Evolutionary conservation across 2,113 vertebrate genomes (phyloP).

Genomic region (Panthera uncia): DNA sequence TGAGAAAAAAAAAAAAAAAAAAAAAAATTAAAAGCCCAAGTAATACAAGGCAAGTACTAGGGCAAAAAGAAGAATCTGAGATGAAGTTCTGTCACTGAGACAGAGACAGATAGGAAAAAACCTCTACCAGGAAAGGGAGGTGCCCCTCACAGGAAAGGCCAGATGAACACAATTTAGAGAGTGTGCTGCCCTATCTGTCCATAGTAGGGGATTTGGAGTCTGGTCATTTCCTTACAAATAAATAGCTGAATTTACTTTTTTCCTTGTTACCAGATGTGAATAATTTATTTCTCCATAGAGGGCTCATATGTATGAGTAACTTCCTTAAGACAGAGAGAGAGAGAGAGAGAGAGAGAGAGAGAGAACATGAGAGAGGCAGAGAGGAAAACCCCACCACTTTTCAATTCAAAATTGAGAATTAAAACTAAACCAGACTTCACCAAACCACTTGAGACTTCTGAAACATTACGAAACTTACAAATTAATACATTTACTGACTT

Average conservation of each 20-base stretch:
- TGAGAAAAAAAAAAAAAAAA: background rate
- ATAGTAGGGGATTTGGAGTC: background rate
- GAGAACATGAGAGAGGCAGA: background rate
- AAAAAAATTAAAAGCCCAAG: background rate
- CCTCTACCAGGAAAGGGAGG: background rate
- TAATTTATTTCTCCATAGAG: conserved; percentile 50
- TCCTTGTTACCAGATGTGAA: conserved; percentile 64
- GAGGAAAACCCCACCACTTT: conserved; percentile 1
- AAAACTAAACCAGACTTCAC: conserved; percentile 70
- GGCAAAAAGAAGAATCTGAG: background rate
- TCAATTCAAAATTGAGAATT: conserved; percentile 72
- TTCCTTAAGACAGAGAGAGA: conserved; percentile 51
- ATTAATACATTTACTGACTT: conserved; percentile 37
- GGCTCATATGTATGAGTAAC: conserved; percentile 63
- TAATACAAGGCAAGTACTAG: background rate
- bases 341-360: background rate
- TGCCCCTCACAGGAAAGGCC: background rate
- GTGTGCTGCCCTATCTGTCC: background rate
- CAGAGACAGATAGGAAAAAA: background rate
- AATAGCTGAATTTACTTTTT: conserved; percentile 49
- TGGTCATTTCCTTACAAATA: conserved; percentile 54
- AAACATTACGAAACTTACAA: conserved; percentile 45
- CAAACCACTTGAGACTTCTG: conserved; percentile 52
- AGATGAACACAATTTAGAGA: background rate
- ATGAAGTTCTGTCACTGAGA: background rate